These are phyloP conservation scores for Carcharodon carcharias DNA, from an alignment of 2,797 vertebrate species.

Conservation along the genomic window DNA sequence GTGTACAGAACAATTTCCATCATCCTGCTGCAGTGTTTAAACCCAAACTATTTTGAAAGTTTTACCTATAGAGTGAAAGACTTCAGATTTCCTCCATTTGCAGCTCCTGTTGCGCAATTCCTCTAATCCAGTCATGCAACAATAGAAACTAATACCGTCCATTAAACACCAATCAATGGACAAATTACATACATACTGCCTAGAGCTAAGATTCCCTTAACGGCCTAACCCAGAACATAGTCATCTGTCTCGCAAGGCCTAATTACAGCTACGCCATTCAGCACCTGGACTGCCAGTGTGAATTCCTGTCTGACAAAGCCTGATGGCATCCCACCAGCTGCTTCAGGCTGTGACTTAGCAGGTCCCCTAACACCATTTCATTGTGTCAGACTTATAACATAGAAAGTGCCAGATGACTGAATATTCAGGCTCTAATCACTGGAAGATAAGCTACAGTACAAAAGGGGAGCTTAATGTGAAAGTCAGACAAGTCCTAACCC, in stretches of 20 bases:
- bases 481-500: constrained; percentile 4
- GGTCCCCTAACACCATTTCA: constrained; percentile 14
- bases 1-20: neutral
- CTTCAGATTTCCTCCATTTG: constrained; percentile 25
- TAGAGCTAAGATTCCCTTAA: constrained; percentile 8
- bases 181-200: constrained; percentile 35
- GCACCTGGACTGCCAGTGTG: constrained; percentile 18
- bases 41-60: neutral
- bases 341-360: constrained; percentile 12
- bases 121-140: constrained; percentile 4
- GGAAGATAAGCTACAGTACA: constrained; percentile 27
- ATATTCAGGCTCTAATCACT: neutral
- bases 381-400: constrained; percentile 24
- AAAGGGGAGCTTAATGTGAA: constrained; percentile 24
- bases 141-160: constrained; percentile 36
- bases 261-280: constrained; percentile 22
- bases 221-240: neutral
- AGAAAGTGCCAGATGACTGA: constrained; percentile 16
- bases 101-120: constrained; percentile 21
- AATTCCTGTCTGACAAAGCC: constrained; percentile 19
- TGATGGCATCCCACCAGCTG: constrained; percentile 26
- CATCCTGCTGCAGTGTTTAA: neutral
- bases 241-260: constrained; percentile 14
- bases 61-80: neutral
- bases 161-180: constrained; percentile 24